Conservation (phyloP, 1,140 invertebrate species). For the Caenorhabditis brenneri region DNA sequence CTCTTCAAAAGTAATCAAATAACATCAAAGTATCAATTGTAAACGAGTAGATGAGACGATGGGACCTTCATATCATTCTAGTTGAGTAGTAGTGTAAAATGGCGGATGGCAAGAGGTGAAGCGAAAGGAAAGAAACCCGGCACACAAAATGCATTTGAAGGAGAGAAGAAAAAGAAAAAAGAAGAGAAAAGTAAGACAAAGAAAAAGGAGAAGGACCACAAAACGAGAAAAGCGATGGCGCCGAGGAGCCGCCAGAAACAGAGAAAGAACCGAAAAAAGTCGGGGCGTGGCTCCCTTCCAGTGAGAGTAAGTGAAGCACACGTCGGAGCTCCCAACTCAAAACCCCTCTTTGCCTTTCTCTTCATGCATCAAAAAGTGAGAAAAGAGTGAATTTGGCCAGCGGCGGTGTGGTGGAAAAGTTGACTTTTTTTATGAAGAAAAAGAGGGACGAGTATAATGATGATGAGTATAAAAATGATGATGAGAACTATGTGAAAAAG, state of each 20-base stretch:
- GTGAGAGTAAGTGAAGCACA: neutral
- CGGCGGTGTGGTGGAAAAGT: constrained; percentile 2
- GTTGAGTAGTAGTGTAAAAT: constrained; percentile 40
- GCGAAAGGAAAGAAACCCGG: neutral
- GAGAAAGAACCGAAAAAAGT: neutral
- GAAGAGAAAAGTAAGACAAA: neutral
- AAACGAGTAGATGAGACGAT: neutral
- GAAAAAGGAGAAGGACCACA: constrained; percentile 3
- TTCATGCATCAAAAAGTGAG: constrained; percentile 36
- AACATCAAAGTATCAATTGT: constrained; percentile 12
- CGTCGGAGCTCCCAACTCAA: neutral
- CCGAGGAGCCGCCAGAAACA: neutral
- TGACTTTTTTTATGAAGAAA: neutral
- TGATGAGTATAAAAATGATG: neutral
- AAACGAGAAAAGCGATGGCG: constrained; percentile 39
- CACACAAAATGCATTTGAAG: constrained; percentile 25
- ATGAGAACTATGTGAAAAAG: neutral
- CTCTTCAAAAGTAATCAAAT: constrained; percentile 21
- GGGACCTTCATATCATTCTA: constrained; percentile 34
- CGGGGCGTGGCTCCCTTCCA: constrained; percentile 20
- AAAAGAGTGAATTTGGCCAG: constrained; percentile 15
- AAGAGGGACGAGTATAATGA: neutral
- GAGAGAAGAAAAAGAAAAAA: neutral
- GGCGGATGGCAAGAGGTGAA: neutral
- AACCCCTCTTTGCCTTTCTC: neutral